A percentile compares a stretch with the other conserved stretches of the same genome.
phyloP scores from a whole-genome alignment of 2,888 invertebrate species.

The Ophion slaviceki region DNA sequence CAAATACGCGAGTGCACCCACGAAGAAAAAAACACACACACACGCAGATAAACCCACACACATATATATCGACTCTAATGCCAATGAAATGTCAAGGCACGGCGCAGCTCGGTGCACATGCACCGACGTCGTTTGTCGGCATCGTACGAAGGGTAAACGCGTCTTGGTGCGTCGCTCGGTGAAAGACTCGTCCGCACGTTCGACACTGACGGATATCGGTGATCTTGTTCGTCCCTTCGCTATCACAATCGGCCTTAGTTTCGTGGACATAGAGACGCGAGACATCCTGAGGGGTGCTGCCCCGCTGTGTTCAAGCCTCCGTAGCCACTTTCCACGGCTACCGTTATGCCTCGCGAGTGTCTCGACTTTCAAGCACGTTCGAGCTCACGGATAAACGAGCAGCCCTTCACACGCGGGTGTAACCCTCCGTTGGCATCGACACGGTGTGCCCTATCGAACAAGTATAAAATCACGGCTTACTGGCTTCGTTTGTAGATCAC shows the following conservation, averaged over 20 bases:
- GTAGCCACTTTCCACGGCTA: slow-evolving; percentile 2
- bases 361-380: slow-evolving; percentile 54
- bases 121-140: slow-evolving; percentile 69
- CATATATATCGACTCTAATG: slow-evolving; percentile 72
- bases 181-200: slow-evolving; percentile 54
- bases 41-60: background rate
- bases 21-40: background rate
- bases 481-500: slow-evolving; percentile 35
- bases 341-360: slow-evolving; percentile 48
- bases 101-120: slow-evolving; percentile 74
- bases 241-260: slow-evolving; percentile 3
- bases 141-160: slow-evolving; percentile 49
- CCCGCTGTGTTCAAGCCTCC: slow-evolving; percentile 23
- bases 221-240: background rate
- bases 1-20: background rate
- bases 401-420: slow-evolving; percentile 32
- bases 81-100: slow-evolving; percentile 80
- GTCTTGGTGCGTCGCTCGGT: slow-evolving; percentile 45
- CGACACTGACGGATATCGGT: slow-evolving; percentile 54
- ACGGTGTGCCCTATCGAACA: slow-evolving; percentile 38
- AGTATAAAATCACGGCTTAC: slow-evolving; percentile 36
- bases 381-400: slow-evolving; percentile 39
- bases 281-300: slow-evolving; percentile 50
- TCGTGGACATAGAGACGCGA: slow-evolving; percentile 23
- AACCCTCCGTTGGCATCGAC: slow-evolving; percentile 28